A percentile compares a stretch with the other conserved stretches of the same genome.
Conservation (phyloP, 2,888 invertebrate genomes). For the Drosophila birchii region DNA sequence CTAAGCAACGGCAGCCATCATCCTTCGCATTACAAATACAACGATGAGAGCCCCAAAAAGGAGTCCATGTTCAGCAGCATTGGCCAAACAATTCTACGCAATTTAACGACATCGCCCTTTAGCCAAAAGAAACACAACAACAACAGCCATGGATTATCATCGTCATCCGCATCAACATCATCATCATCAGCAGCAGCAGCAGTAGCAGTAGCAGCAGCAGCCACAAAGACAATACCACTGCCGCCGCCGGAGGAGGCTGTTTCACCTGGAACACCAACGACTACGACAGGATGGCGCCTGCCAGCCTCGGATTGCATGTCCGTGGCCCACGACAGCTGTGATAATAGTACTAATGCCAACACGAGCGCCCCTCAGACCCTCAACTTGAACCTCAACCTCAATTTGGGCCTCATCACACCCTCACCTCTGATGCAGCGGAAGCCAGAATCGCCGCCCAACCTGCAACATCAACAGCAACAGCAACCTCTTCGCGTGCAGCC, state of each 20-base stretch:
- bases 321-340: conserved; percentile 60
- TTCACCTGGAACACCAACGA: conserved; percentile 38
- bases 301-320: conserved; percentile 46
- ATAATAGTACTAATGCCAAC: conserved; percentile 56
- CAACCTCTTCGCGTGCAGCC: conserved; percentile 83
- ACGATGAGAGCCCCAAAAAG: conserved; percentile 83
- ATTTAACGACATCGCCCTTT: conserved; percentile 84
- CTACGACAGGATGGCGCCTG: conserved; percentile 56
- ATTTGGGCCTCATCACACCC: conserved; percentile 37
- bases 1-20: conserved; percentile 71
- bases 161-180: neutral
- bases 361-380: conserved; percentile 12
- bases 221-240: conserved; percentile 45
- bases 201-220: conserved; percentile 38
- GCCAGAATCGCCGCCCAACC: conserved; percentile 38
- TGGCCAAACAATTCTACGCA: conserved; percentile 84
- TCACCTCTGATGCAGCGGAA: conserved; percentile 60
- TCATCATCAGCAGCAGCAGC: conserved; percentile 34
- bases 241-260: conserved; percentile 46
- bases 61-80: conserved; percentile 84
- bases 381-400: conserved; percentile 10
- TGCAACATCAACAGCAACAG: conserved; percentile 38
- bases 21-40: conserved; percentile 57
- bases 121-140: conserved; percentile 82
- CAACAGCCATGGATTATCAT: conserved; percentile 2